Base-by-base conservation (phyloP, 2,113 vertebrate genomes). In the Rostratula benghalensis region DNA sequence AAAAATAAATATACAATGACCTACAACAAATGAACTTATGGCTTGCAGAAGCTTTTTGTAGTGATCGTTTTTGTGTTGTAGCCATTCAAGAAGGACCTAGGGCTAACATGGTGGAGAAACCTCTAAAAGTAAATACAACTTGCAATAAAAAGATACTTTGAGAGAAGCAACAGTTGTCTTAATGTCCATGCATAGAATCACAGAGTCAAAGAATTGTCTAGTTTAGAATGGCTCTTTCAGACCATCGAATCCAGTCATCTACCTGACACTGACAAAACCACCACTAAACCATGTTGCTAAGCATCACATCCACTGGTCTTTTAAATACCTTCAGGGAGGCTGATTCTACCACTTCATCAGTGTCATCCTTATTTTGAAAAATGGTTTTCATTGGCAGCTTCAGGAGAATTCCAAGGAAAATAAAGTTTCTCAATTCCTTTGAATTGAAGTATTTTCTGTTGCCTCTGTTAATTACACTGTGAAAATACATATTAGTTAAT, bases 41-140 rank as follows among this genome's bases (percentile, higher is more conserved):
- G 6, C 28, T 11, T 28, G 5, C 37, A 37, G 23, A 83, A 93
- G 54, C 1, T 3, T 39, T 41, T 39, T 19, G 59, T 83, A 85
- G 64, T 45, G 20, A 30, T 25, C n/a, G n/a, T n/a, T n/a, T n/a
- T n/a, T n/a, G n/a, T n/a, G n/a, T n/a, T n/a, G n/a, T n/a, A n/a
- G 8, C 8, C 18, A 51, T 16, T 63, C 4, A 9, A 12, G 63
- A 61, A 50, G 5, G 14, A 53, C 3, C 2, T 21, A 45, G 4
- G 30, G 45, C 10, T 33, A 43, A 57, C 0, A 0, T 25, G 9
- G 6, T 18, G n/a, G 6, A 77, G 8, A 65, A 69, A 35, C 2
- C 4, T 53, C 31, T 84, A 30, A 74, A 73, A 46, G 15, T 50
- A 73, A 64, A 69, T 27, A 45, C 17, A 70, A 35, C 11, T 63